Evolutionary conservation across 2,797 vertebrate species (phyloP).

Genomic region (Distichodus sexfasciatus): DNA sequence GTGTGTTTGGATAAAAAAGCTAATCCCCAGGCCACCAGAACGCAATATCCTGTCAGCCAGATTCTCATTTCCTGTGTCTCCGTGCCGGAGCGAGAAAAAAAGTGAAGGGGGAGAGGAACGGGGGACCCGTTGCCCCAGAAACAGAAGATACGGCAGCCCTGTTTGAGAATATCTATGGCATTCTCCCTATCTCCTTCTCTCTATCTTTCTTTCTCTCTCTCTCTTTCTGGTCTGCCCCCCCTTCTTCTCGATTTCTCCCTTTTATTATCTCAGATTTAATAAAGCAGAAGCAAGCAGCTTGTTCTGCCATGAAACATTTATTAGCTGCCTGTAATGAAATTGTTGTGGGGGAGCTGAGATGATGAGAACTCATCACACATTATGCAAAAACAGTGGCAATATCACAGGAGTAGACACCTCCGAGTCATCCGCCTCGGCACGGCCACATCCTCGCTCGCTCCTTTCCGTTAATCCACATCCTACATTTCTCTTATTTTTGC

Average conservation of each 20-base stretch:
- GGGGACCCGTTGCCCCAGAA: slow-evolving; percentile 81
- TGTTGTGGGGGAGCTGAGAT: slow-evolving; percentile 80
- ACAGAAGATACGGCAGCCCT: slow-evolving; percentile 81
- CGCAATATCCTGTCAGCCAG: slow-evolving; percentile 92
- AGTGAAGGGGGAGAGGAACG: slow-evolving; percentile 58
- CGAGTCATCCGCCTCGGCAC: slow-evolving; percentile 49
- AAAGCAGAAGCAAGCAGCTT: slow-evolving; percentile 86
- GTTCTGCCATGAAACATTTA: slow-evolving; percentile 95
- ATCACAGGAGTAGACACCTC: slow-evolving; percentile 58
- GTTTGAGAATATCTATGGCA: slow-evolving; percentile 75
- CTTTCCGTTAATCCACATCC: neutral
- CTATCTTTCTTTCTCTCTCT: slow-evolving; percentile 60
- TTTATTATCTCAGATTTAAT: slow-evolving; percentile 94
- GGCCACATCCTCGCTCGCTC: slow-evolving; percentile 21
- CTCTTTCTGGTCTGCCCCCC: slow-evolving; percentile 59
- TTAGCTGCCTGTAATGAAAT: slow-evolving; percentile 94
- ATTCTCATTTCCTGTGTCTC: slow-evolving; percentile 92
- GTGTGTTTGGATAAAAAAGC: slow-evolving; percentile 85
- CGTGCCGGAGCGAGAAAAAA: slow-evolving; percentile 65
- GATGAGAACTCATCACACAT: slow-evolving; percentile 83
- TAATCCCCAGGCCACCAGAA: slow-evolving; percentile 87
- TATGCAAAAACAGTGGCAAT: slow-evolving; percentile 85
- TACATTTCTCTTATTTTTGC: neutral
- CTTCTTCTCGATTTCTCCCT: slow-evolving; percentile 72
- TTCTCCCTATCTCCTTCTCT: slow-evolving; percentile 65